Evolutionary conservation across 1,140 invertebrate genomes (phyloP), one percentile per base, ranked within the genome.

Genomic region (Drosophila nasuta): DNA sequence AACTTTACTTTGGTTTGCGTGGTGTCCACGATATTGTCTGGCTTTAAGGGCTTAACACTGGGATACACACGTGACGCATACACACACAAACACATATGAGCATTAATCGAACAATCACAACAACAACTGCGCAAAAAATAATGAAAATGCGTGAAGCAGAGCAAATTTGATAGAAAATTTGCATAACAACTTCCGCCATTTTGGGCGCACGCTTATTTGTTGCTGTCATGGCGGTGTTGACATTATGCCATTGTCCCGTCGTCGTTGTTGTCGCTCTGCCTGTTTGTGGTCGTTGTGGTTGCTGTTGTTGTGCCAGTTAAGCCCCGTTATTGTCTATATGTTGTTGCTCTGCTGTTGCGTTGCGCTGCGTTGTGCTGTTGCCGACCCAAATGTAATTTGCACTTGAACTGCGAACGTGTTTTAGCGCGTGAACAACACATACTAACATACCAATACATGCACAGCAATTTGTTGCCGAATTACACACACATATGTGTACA

Each of bases 101-200:
- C 62, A 79, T 76, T 43, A 70, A 71, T 71, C 45, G 62, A 62
- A 70, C 65, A 69, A 54, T 41, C 59, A 63, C 49, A 60, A 59
- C 20, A 67, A 65, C 20, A 38, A 43, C 20, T 65, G 49, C 56
- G 17, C 5, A 52, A 60, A 58, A 75, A 58, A 75, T 70, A 75
- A 70, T 75, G 58, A 70, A 70, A 75, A 63, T 51, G 58, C 35
- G 72, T 65, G 35, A 41, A 64, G 28, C 51, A 57, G 38, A 45
- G 54, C 7, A 66, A 72, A 62, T 68, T 67, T 51, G 58, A 68
- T 77, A 52, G 64, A 67, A 59, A 78, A 85, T 86, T 86, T 86
- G 60, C 82, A 86, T 86, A 86, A 69, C 78, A 86, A 86, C 82
- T 86, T 87, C 70, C 77, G 73, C 49, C 74, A 71, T 77, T 74